A percentile compares a stretch with the other conserved stretches of the same genome.
Evolutionary conservation across 2,888 invertebrate genomes (phyloP).

Genomic region (Protonemura montana): DNA sequence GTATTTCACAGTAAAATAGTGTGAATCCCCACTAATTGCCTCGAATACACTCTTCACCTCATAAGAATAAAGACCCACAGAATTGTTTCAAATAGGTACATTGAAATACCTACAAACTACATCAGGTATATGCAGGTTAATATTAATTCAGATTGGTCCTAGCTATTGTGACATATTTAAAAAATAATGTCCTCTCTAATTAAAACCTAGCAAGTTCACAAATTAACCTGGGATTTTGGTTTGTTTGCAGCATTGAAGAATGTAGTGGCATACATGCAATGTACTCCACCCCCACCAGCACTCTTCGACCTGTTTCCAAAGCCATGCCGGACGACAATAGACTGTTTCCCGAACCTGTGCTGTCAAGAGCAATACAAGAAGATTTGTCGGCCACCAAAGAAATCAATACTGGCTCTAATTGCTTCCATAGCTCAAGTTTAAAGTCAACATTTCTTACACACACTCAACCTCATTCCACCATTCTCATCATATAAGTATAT

Average conservation of each 20-base stretch:
- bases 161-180: no score
- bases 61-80: no score
- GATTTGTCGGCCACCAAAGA: constrained; percentile 76
- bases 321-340: constrained; percentile 72
- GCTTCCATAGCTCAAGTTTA: constrained; percentile 68
- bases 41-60: no score
- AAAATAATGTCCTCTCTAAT: no score
- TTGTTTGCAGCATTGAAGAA: constrained; percentile 54
- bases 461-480: background rate
- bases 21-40: no score
- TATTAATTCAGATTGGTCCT: no score
- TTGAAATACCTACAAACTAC: no score
- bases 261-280: constrained; percentile 71
- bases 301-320: constrained; percentile 75
- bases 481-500: background rate
- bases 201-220: no score
- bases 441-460: background rate
- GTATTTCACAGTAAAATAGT: no score
- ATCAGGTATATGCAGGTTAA: no score
- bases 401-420: constrained; percentile 72
- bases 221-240: no score
- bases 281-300: constrained; percentile 73
- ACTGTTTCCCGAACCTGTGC: constrained; percentile 82
- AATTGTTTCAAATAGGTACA: no score
- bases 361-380: constrained; percentile 78